Conservation (phyloP, 2,888 invertebrate species). For the Aradus depressus region DNA sequence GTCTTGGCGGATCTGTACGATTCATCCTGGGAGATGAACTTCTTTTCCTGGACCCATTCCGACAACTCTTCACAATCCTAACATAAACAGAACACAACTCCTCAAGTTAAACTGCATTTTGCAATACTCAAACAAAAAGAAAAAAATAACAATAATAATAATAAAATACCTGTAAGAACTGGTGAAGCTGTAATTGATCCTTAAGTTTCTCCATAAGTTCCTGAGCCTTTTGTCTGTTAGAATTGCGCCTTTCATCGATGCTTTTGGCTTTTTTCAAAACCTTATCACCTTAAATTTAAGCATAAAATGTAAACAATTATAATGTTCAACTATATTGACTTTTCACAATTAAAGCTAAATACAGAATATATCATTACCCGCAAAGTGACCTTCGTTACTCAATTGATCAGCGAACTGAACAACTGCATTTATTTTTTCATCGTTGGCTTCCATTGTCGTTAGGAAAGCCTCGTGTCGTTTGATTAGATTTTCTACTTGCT, state of each 20-base stretch:
- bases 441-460: slow-evolving; percentile 99
- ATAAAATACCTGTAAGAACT: slow-evolving; percentile 63
- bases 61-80: slow-evolving; percentile 91
- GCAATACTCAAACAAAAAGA: slow-evolving; percentile 1
- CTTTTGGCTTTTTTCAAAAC: slow-evolving; percentile 92
- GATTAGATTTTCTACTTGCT: slow-evolving; percentile 93
- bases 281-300: slow-evolving; percentile 57
- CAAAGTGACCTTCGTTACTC: slow-evolving; percentile 88
- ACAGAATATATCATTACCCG: too few species aligned
- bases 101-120: background rate
- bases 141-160: slow-evolving; percentile 7
- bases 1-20: slow-evolving; percentile 98
- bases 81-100: slow-evolving; percentile 35
- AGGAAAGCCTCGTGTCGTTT: slow-evolving; percentile 98
- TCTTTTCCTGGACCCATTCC: slow-evolving; percentile 99
- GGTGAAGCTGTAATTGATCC: slow-evolving; percentile 89
- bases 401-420: slow-evolving; percentile 85
- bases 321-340: background rate
- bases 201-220: slow-evolving; percentile 85
- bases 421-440: slow-evolving; percentile 96
- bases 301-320: background rate
- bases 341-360: too few species aligned
- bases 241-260: slow-evolving; percentile 78
- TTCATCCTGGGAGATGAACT: slow-evolving; percentile 96
- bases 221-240: slow-evolving; percentile 83